Conservation (phyloP, 2,797 vertebrate genomes). For the Hemitrygon akajei region DNA sequence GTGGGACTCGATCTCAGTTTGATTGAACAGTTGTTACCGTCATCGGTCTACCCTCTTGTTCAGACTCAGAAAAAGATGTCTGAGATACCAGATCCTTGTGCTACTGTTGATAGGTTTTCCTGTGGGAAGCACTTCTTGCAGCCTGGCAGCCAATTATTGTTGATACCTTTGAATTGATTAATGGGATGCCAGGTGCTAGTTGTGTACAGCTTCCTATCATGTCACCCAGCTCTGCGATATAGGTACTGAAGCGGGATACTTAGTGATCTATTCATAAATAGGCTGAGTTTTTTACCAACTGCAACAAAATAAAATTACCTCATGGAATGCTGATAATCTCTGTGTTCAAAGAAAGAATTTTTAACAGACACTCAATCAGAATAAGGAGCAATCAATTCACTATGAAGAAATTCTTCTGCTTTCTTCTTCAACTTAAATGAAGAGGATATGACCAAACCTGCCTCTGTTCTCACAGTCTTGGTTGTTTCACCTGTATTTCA, state of each 20-base stretch:
- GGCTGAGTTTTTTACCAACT: neutral
- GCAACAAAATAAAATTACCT: neutral
- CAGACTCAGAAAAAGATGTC: neutral
- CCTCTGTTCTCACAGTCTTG: neutral
- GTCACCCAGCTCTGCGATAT: neutral
- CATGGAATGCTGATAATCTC: neutral
- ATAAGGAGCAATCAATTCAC: neutral
- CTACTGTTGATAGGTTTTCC: neutral
- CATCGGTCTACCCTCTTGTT: neutral
- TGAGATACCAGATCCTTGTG: neutral
- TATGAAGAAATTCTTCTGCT: neutral
- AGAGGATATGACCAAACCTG: neutral
- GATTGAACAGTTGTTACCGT: neutral
- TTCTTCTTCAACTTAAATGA: neutral
- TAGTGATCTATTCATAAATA: neutral
- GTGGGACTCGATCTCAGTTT: neutral
- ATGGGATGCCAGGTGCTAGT: neutral
- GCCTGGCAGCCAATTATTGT: neutral
- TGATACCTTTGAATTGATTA: neutral
- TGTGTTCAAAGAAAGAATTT: neutral
- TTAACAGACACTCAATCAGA: neutral
- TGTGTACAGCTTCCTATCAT: neutral
- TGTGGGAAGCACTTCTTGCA: neutral
- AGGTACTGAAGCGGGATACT: neutral
- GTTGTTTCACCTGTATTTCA: neutral